Evolutionary conservation across 1,140 invertebrate genomes (phyloP).

Genomic region (Bombus turneri): DNA sequence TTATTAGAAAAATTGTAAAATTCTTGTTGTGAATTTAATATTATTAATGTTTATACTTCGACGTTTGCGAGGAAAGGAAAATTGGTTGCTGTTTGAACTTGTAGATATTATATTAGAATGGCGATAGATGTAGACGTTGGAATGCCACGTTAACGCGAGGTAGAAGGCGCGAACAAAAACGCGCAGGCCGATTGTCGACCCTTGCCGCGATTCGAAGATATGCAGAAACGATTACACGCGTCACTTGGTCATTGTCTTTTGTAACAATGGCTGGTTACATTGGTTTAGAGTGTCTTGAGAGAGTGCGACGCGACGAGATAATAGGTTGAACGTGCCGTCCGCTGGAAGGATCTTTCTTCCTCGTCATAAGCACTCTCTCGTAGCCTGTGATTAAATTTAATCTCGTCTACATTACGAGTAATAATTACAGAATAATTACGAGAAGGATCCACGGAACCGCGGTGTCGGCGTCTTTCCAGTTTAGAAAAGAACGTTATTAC

Average conservation of each 20-base stretch:
- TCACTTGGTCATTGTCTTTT: slow-evolving; percentile 55
- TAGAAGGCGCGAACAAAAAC: neutral
- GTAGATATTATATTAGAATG: too few species aligned
- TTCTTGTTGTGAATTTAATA: too few species aligned
- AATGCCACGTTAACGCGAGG: too few species aligned
- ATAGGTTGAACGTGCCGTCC: slow-evolving; percentile 51
- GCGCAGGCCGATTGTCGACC: neutral
- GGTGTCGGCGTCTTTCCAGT: slow-evolving; percentile 1
- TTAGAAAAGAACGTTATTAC: slow-evolving; percentile 37
- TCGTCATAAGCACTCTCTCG: slow-evolving; percentile 21
- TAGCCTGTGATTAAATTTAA: slow-evolving; percentile 49
- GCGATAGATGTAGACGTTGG: too few species aligned
- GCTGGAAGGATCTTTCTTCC: slow-evolving; percentile 38
- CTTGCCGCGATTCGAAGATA: slow-evolving; percentile 32
- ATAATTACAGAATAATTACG: slow-evolving; percentile 55
- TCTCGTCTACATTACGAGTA: slow-evolving; percentile 43
- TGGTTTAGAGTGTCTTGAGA: slow-evolving; percentile 6
- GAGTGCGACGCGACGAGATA: slow-evolving; percentile 21
- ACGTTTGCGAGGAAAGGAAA: too few species aligned
- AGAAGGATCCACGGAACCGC: slow-evolving; percentile 14
- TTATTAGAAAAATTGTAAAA: too few species aligned
- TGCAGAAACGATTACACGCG: slow-evolving; percentile 42
- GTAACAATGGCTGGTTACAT: slow-evolving; percentile 47
- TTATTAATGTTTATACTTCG: too few species aligned
- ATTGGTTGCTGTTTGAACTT: too few species aligned